Evolutionary conservation across 2,888 invertebrate species (phyloP), one percentile per base, ranked within the genome.

Genomic region (Sisyra nigra): DNA sequence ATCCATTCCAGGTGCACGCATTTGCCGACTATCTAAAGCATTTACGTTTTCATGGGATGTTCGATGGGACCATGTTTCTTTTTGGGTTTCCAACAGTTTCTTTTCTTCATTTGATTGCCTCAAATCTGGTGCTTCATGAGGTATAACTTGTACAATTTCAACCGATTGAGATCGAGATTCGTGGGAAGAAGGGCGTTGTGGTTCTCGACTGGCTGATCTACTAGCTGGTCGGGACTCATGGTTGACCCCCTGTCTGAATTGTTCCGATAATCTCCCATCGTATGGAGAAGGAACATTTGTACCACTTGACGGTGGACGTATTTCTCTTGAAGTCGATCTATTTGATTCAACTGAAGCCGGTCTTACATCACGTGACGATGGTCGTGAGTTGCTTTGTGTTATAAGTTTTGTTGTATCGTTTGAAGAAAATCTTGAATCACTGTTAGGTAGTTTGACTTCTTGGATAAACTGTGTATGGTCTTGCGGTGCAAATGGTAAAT

Each of bases 171-270:
- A 30, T 54, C 54, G n/a, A 55, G 57, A 11, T 57, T 53, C 8
- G 56, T 51, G 32, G 54, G 55, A 38, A 52, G 52, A n/a, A 48
- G 40, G 30, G 11, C 34, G 33, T 33, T 13, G 11, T 33, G 33
- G 24, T 10, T 36, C 18, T 18, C 32, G 15, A 60, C 52, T 13
- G 61, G 58, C 66, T 66, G 66, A 33, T 14, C 11, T n/a, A 13
- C 33, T 33, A 33, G 33, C 9, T 13, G 33, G 33, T 24, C 24
- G 3, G 24, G 24, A 24, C 3, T 24, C 24, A 24, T 24, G 24
- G 7, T 24, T 24, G 3, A 24, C 7, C 7, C 24, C 24, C 7
- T 24, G 24, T 24, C 24, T 24, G 7, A 33, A 13, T 14, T 33
- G 33, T 33, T 33, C 33, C 24, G 24, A 24, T 24, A 24, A 7